These are phyloP conservation scores for Ephialtes manifestator DNA, from an alignment of 2,888 invertebrate species.

Conservation along the genomic window DNA sequence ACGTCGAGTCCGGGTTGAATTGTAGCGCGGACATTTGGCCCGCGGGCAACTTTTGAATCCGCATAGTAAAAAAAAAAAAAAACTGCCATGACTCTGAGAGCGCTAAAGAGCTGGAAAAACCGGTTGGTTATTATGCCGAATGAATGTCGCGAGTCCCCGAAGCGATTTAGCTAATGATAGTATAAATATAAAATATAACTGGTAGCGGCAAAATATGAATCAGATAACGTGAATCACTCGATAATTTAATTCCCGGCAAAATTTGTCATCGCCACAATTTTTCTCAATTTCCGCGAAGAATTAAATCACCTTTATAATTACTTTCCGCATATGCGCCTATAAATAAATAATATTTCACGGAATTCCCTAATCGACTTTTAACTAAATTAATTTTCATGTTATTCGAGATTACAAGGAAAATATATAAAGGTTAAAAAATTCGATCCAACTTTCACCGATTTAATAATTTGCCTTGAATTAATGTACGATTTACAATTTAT, in stretches of 20 bases:
- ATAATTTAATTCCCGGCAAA: conserved; percentile 33
- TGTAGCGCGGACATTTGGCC: neutral
- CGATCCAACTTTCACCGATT: too few relatives aligned
- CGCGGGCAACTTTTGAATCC: conserved; percentile 35
- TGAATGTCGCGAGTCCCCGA: neutral
- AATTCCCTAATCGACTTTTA: neutral
- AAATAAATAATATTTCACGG: neutral
- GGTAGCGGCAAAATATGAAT: conserved; percentile 24
- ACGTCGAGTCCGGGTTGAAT: neutral
- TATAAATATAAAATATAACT: neutral
- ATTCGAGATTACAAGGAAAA: neutral
- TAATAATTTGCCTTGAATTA: neutral
- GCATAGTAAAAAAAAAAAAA: neutral
- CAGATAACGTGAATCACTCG: conserved; percentile 54
- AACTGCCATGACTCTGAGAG: neutral
- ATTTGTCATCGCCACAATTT: conserved; percentile 40
- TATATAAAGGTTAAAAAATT: neutral
- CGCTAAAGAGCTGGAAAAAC: conserved; percentile 11
- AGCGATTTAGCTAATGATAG: neutral
- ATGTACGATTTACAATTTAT: neutral
- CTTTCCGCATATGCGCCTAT: neutral
- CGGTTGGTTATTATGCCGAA: conserved; percentile 18
- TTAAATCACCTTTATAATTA: conserved; percentile 5
- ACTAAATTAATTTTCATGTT: neutral
- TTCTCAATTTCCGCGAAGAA: conserved; percentile 17